Conservation (phyloP, 2,888 invertebrate genomes). For the Folsomia manolachei region DNA sequence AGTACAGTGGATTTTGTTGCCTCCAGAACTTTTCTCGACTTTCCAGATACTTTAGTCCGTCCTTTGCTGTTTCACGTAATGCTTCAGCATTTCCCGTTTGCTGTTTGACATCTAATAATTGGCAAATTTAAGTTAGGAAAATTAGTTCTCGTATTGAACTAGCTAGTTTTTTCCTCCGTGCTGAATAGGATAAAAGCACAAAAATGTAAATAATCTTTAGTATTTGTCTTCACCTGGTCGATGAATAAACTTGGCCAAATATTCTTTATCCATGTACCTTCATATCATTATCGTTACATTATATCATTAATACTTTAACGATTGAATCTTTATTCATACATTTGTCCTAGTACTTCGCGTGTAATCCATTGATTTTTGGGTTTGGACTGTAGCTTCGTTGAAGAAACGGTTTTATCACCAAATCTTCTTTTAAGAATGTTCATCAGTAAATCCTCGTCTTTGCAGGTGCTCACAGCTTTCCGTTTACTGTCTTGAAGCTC, state of each 20-base stretch:
- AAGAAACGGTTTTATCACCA: constrained; percentile 20
- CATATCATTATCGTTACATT: too few species aligned
- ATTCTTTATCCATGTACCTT: constrained; percentile 47
- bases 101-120: constrained; percentile 30
- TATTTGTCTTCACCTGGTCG: constrained; percentile 36
- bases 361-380: constrained; percentile 36
- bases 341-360: constrained; percentile 46
- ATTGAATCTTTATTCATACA: too few species aligned
- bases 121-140: background rate
- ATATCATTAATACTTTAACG: too few species aligned
- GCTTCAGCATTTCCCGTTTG: constrained; percentile 34
- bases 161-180: background rate
- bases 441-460: constrained; percentile 22
- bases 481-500: constrained; percentile 35
- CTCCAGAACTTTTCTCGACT: constrained; percentile 48
- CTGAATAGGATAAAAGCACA: too few species aligned
- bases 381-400: constrained; percentile 19
- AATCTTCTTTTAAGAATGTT: constrained; percentile 22
- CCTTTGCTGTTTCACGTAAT: constrained; percentile 43
- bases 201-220: too few species aligned
- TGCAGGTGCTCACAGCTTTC: constrained; percentile 16
- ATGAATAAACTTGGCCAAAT: constrained; percentile 46
- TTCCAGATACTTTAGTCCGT: constrained; percentile 47
- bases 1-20: constrained; percentile 48
- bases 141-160: too few species aligned